Base-by-base conservation (phyloP, 1,140 invertebrate species). In the Philaenus spumarius region DNA sequence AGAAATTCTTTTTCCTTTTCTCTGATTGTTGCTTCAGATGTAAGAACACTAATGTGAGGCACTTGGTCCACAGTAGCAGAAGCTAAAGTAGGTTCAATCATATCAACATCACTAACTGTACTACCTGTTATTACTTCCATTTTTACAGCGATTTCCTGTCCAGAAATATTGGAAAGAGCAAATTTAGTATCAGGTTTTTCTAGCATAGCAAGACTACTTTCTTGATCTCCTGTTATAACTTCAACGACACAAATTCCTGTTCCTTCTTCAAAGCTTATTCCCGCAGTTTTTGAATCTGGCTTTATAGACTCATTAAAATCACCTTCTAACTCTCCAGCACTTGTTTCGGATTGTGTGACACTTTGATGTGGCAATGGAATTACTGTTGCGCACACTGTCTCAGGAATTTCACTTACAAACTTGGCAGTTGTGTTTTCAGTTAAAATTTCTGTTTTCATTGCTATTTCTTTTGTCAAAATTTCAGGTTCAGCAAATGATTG, bases 231-330 rank as follows among this genome's bases (percentile, higher is more conserved):
- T 1, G 68, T 45, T 22, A 72, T 61, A 3, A 79, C 69, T 66
- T 81, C 68, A 39, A 71, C 74, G 17, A 80, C 68, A 1, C 67
- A 72, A 11, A 80, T 52, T 56, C 74, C 69, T 61, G 74, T 72
- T 48, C 75, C 72, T 12, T 62, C 55, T 15, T 70, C 69, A 45
- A 80, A 71, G 22, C 62, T 61, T n/a, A 78, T 55, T n/a, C 68
- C 69, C 1, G 72, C 77, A 53, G 64, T 73, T 42, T 69, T 71
- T 6, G 59, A 55, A 12, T 68, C 62, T 2, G 68, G 61, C 50
- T 67, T 63, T 54, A 68, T 60, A 40, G 68, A 63, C 15, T 63
- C 64, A 22, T 58, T 60, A 30, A 73, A 72, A 39, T 65, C 57
- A 22, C 61, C 56, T 55, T 71, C 66, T 22, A 68, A 52, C 53